Evolutionary conservation across 1,140 invertebrate genomes (phyloP).

Genomic region (Diorhabda elongata): DNA sequence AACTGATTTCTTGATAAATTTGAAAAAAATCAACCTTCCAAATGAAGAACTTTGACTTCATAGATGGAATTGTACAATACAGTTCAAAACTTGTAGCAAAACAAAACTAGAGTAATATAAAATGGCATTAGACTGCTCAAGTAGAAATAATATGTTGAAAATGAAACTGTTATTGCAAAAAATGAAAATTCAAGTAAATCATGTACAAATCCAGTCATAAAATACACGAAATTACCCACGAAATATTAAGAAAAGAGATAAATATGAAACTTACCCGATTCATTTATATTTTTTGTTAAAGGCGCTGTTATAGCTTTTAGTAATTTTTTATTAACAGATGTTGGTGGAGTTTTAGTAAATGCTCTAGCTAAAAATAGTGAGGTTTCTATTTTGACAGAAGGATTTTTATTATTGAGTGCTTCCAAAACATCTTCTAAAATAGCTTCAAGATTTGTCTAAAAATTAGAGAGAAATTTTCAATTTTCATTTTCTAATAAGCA

Average conservation of each 20-base stretch:
- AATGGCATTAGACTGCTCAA: too few species aligned
- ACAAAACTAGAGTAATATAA: too few species aligned
- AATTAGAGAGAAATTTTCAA: conserved; percentile 40
- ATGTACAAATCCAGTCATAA: too few species aligned
- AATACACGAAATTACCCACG: too few species aligned
- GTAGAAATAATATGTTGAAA: too few species aligned
- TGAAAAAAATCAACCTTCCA: neutral
- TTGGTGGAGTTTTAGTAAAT: conserved; percentile 74
- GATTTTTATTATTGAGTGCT: conserved; percentile 92
- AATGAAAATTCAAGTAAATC: too few species aligned
- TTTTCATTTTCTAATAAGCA: conserved; percentile 25
- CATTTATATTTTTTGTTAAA: conserved; percentile 82
- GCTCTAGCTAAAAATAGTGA: conserved; percentile 81
- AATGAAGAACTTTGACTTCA: too few species aligned
- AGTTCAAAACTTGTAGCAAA: too few species aligned
- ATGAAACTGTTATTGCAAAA: too few species aligned
- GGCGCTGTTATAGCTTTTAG: conserved; percentile 79
- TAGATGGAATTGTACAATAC: too few species aligned
- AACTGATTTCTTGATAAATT: neutral
- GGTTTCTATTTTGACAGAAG: conserved; percentile 89
- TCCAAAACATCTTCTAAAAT: conserved; percentile 82
- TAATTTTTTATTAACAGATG: conserved; percentile 85
- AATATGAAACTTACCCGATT: conserved; percentile 57
- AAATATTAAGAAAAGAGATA: too few species aligned
- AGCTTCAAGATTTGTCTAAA: conserved; percentile 77